These are phyloP conservation scores for Galeruca laticollis DNA, from an alignment of 2,888 invertebrate genomes.

Conservation along the genomic window DNA sequence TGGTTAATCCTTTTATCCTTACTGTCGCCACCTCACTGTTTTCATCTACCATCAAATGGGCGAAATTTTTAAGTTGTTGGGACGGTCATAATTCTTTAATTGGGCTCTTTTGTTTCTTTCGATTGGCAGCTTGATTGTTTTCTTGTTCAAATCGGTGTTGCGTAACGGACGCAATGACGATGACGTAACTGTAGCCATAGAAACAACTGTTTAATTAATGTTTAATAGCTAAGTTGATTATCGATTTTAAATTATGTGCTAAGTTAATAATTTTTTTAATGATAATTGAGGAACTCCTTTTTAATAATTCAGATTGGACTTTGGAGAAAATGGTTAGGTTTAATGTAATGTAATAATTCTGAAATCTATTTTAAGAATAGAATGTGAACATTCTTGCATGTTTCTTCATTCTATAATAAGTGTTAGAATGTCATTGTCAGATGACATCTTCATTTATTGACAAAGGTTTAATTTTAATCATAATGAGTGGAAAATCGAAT, in stretches of 20 bases:
- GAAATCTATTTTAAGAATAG: too few species aligned
- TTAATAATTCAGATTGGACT: too few species aligned
- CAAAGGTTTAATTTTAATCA: too few species aligned
- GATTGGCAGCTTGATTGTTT: constrained; percentile 41
- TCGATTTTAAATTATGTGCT: constrained; percentile 1
- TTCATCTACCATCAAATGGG: constrained; percentile 13
- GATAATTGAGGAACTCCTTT: background rate
- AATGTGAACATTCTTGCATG: too few species aligned
- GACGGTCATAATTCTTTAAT: constrained; percentile 45
- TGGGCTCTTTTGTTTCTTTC: constrained; percentile 45
- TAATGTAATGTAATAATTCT: too few species aligned
- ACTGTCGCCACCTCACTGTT: background rate
- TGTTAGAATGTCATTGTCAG: too few species aligned
- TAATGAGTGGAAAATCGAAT: too few species aligned
- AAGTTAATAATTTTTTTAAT: background rate
- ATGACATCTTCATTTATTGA: too few species aligned
- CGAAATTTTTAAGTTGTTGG: constrained; percentile 41
- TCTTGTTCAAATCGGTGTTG: constrained; percentile 14
- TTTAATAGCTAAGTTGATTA: background rate
- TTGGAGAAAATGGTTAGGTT: too few species aligned
- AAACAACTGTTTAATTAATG: background rate
- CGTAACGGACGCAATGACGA: constrained; percentile 17
- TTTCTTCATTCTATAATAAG: too few species aligned
- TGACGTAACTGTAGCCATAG: constrained; percentile 2
- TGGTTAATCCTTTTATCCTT: background rate